phyloP scores from a whole-genome alignment of 2,113 vertebrate genomes.

The Eurypyga helias region DNA sequence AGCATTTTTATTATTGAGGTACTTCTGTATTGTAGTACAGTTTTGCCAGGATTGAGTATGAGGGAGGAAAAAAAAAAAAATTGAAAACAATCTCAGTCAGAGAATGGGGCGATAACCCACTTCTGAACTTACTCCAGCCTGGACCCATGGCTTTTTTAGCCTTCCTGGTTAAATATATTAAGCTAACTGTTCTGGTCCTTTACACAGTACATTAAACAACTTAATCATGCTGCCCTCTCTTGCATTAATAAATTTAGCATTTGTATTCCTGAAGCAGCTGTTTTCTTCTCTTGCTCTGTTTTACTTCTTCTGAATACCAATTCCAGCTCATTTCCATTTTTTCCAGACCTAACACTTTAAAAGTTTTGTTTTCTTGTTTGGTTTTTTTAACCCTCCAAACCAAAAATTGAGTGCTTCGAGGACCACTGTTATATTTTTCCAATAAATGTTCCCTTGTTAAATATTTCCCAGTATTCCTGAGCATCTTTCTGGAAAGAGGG shows the following conservation, averaged over 20 bases:
- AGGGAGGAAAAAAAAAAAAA: not conserved
- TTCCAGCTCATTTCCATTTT: constrained; percentile 64
- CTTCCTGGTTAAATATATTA: constrained; percentile 30
- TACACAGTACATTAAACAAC: constrained; percentile 57
- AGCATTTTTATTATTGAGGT: not conserved
- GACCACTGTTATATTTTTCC: not conserved
- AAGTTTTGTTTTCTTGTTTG: not conserved
- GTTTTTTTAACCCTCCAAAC: not conserved
- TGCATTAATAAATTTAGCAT: constrained; percentile 55
- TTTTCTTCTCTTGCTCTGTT: constrained; percentile 33
- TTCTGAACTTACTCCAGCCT: not conserved
- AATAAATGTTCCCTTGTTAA: not conserved
- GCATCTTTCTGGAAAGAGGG: not conserved
- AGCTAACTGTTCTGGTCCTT: constrained; percentile 23
- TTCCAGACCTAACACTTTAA: not conserved
- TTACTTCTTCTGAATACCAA: constrained; percentile 45
- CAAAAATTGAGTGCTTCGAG: not conserved
- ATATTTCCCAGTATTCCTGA: not conserved
- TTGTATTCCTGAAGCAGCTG: constrained; percentile 46
- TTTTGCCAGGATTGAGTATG: not conserved
- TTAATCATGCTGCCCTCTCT: constrained; percentile 51
- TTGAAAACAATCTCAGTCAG: not conserved
- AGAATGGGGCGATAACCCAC: not conserved
- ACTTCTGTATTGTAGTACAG: not conserved
- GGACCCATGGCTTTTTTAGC: not conserved